A percentile compares a stretch with the other conserved stretches of the same genome.
phyloP scores from a whole-genome alignment of 1,140 invertebrate species.

The Drosophila malerkotliana region DNA sequence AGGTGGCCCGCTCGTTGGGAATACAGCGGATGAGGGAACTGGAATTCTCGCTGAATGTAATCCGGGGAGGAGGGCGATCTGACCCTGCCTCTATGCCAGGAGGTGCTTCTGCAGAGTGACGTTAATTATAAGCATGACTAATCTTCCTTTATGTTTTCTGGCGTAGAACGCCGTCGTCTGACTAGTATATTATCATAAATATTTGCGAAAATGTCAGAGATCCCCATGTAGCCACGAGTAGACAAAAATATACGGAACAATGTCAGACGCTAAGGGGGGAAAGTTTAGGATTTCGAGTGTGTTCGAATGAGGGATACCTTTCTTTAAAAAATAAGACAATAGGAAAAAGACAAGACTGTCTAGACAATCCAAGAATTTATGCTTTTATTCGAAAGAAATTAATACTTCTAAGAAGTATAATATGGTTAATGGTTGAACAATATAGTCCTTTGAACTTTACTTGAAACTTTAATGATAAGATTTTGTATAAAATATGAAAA shows the following conservation, averaged over 20 bases:
- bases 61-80: constrained; percentile 44
- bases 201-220: constrained; percentile 44
- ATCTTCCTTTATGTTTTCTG: constrained; percentile 31
- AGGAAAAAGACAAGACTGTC: background rate
- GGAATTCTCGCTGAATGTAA: constrained; percentile 81
- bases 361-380: no score
- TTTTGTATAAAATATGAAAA: background rate
- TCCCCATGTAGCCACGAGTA: constrained; percentile 11
- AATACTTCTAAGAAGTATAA: no score
- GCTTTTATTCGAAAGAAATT: no score
- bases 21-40: constrained; percentile 77
- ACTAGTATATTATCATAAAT: constrained; percentile 46
- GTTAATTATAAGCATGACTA: constrained; percentile 29
- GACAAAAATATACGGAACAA: constrained; percentile 32
- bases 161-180: constrained; percentile 1
- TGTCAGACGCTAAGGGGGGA: constrained; percentile 23
- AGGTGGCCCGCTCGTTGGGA: constrained; percentile 80
- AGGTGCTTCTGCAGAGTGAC: constrained; percentile 57
- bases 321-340: background rate
- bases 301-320: constrained; percentile 22
- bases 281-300: background rate
- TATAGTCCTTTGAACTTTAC: no score
- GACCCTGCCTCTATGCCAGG: constrained; percentile 33
- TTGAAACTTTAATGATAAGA: background rate
- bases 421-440: no score